phyloP scores from a whole-genome alignment of 2,888 invertebrate genomes.

The Bimastos eiseni region DNA sequence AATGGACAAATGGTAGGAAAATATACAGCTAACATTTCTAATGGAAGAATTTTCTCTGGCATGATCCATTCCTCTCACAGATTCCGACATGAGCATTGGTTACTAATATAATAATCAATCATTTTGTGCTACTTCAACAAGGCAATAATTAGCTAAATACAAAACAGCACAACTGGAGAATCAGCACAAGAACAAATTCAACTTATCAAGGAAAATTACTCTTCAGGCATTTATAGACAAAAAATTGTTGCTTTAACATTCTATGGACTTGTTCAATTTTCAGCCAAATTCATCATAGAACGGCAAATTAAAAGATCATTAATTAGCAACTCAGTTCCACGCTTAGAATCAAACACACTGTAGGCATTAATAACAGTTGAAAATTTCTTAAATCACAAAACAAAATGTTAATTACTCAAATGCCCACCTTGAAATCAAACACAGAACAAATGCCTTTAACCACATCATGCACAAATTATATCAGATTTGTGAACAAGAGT shows the following conservation, averaged over 20 bases:
- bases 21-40: neutral
- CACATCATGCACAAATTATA: neutral
- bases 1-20: neutral
- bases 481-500: neutral
- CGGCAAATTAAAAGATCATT: neutral
- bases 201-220: neutral
- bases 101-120: neutral
- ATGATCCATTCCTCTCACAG: neutral
- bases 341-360: neutral
- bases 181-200: neutral
- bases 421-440: neutral
- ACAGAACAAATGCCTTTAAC: neutral
- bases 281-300: neutral
- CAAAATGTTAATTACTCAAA: neutral
- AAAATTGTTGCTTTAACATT: neutral
- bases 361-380: neutral
- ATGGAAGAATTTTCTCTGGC: neutral
- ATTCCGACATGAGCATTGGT: neutral
- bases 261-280: neutral
- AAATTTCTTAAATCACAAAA: neutral
- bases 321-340: no score
- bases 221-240: neutral
- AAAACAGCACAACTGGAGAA: neutral
- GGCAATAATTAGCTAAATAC: neutral
- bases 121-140: neutral